Conservation (phyloP, 2,797 vertebrate genomes). For the Paedocypris micromegethes region DNA sequence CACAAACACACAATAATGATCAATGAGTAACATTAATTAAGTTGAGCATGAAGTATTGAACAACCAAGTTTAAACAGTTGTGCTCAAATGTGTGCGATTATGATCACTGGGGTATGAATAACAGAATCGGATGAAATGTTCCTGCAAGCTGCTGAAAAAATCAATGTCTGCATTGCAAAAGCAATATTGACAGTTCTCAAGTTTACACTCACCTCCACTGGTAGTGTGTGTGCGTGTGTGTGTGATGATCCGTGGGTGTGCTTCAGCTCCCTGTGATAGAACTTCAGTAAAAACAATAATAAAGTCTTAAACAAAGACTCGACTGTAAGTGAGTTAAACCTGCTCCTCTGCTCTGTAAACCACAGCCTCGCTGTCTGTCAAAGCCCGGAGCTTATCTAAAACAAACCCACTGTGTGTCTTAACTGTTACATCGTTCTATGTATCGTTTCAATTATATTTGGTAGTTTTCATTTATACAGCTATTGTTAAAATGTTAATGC, state of each 20-base stretch:
- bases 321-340: slow-evolving; percentile 49
- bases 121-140: slow-evolving; percentile 12
- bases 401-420: slow-evolving; percentile 1
- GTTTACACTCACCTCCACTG: slow-evolving; percentile 23
- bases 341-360: slow-evolving; percentile 39
- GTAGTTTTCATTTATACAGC: too few relatives aligned
- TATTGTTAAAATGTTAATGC: too few relatives aligned
- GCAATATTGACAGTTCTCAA: slow-evolving; percentile 43
- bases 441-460: too few relatives aligned
- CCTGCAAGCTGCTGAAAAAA: slow-evolving; percentile 4
- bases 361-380: slow-evolving; percentile 33
- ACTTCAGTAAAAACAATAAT: slow-evolving; percentile 49
- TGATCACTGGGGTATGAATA: neutral
- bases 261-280: slow-evolving; percentile 27
- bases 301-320: slow-evolving; percentile 51
- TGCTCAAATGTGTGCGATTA: neutral
- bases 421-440: too few relatives aligned
- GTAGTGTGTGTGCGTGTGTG: slow-evolving; percentile 3
- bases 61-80: too few relatives aligned
- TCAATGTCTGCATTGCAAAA: slow-evolving; percentile 30
- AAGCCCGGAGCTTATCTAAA: slow-evolving; percentile 36
- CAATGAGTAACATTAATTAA: slow-evolving; percentile 1
- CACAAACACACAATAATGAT: neutral
- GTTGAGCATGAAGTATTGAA: neutral
- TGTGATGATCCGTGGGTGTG: slow-evolving; percentile 37